These are phyloP conservation scores for Troilus luridus DNA, from an alignment of 2,888 invertebrate species.

Conservation along the genomic window DNA sequence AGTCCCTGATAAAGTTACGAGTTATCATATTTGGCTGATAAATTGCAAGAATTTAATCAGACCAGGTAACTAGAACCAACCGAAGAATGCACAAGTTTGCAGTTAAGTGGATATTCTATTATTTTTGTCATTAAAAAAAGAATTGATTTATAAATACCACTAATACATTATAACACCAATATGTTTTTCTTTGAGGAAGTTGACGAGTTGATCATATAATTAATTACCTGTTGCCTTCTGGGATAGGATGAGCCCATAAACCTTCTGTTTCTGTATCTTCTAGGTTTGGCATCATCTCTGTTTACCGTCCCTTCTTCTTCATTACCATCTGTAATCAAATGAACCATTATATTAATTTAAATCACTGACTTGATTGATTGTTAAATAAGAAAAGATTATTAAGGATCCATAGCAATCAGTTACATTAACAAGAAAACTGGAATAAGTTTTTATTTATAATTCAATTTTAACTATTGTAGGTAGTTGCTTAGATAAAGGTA, in stretches of 20 bases:
- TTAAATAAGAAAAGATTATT: background rate
- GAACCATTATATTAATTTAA: background rate
- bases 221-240: constrained; percentile 52
- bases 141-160: no score
- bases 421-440: background rate
- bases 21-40: no score
- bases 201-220: no score
- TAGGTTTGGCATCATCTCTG: constrained; percentile 63
- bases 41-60: no score
- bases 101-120: no score
- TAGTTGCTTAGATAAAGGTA: no score
- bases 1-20: no score
- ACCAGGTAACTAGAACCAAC: no score
- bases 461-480: background rate
- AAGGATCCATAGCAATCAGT: background rate
- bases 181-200: no score
- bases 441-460: background rate
- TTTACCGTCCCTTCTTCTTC: constrained; percentile 63
- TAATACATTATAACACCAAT: no score
- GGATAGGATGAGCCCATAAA: constrained; percentile 58
- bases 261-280: constrained; percentile 63
- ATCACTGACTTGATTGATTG: background rate
- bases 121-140: no score
- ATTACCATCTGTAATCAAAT: constrained; percentile 49
- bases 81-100: no score